phyloP scores from a whole-genome alignment of 2,113 vertebrate species.

The Antennarius striatus region DNA sequence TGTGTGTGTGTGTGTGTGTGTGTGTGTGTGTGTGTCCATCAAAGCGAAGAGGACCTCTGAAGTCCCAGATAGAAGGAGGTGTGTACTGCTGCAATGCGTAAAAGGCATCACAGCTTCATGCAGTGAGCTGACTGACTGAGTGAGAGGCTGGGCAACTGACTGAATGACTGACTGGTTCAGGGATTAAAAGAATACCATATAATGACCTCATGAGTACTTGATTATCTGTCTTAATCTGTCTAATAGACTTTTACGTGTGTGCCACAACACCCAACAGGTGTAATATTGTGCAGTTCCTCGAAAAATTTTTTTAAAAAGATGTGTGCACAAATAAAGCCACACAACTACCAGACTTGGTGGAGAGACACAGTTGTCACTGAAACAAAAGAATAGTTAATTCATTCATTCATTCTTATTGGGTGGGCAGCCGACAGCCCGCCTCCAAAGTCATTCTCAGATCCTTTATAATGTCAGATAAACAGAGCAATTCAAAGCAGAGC shows the following conservation, averaged over 20 bases:
- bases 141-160: conserved; percentile 22
- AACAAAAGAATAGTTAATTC: not conserved
- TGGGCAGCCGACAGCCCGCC: too few relatives aligned
- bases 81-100: conserved; percentile 79
- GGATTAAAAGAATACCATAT: conserved; percentile 5
- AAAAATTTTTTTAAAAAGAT: not conserved
- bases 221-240: too few relatives aligned
- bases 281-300: not conserved
- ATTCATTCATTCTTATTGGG: too few relatives aligned
- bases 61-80: conserved; percentile 64
- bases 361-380: not conserved
- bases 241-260: too few relatives aligned
- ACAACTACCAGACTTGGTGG: too few relatives aligned
- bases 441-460: too few relatives aligned
- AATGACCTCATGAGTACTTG: too few relatives aligned
- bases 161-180: conserved; percentile 21
- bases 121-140: conserved; percentile 42
- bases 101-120: conserved; percentile 60
- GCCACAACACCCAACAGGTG: too few relatives aligned
- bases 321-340: not conserved
- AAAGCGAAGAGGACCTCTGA: conserved; percentile 55
- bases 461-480: too few relatives aligned
- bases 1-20: conserved; percentile 14
- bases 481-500: too few relatives aligned
- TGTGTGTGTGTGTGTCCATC: conserved; percentile 56